phyloP scores from a whole-genome alignment of 2,797 vertebrate genomes.

The Molothrus ater region DNA sequence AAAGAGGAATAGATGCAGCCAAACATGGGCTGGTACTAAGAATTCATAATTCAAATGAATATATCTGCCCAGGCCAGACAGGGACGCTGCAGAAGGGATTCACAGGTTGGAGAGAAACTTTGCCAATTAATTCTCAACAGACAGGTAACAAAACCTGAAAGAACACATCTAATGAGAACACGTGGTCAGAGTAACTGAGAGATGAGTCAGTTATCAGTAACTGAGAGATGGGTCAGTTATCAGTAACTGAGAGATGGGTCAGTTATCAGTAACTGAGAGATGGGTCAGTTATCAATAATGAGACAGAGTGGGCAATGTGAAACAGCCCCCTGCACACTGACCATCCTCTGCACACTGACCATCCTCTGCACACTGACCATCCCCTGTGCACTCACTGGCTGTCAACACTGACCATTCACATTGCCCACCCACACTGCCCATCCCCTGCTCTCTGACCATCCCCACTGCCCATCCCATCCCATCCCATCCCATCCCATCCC shows the following conservation, averaged over 20 bases:
- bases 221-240: not conserved
- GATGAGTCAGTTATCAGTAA: not conserved
- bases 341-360: not conserved
- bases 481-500: too few relatives aligned
- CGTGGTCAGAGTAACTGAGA: not conserved
- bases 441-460: too few relatives aligned
- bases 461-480: too few relatives aligned
- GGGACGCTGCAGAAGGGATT: not conserved
- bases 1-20: not conserved
- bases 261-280: not conserved
- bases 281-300: fast-evolving
- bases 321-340: not conserved
- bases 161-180: not conserved
- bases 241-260: not conserved
- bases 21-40: not conserved
- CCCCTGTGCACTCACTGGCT: not conserved
- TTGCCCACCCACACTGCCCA: too few relatives aligned
- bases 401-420: too few relatives aligned
- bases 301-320: not conserved
- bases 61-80: not conserved
- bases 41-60: not conserved
- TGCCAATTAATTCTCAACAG: not conserved
- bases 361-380: not conserved
- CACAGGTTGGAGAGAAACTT: not conserved
- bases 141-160: not conserved